phyloP scores from a whole-genome alignment of 2,888 invertebrate species.

The Sclerodermus sp. region DNA sequence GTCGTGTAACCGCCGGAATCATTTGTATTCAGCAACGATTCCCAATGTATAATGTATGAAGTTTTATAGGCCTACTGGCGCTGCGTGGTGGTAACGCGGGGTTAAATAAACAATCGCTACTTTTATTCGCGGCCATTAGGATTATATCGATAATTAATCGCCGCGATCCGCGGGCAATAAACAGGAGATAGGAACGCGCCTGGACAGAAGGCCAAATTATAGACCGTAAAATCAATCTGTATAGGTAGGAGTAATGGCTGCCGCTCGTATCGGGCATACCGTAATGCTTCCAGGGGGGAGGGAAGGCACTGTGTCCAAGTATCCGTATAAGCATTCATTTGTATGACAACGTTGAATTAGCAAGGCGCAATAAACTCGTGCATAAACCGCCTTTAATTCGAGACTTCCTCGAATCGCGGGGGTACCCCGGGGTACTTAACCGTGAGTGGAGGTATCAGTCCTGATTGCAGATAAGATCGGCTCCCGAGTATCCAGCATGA shows the following conservation, averaged over 20 bases:
- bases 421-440: too few species aligned
- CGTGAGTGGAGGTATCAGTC: too few species aligned
- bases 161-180: conserved; percentile 7
- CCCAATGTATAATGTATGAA: too few species aligned
- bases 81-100: neutral
- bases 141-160: conserved; percentile 19
- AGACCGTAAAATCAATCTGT: conserved; percentile 25
- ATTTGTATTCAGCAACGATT: too few species aligned
- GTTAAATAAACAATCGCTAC: neutral
- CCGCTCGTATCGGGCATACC: conserved; percentile 17
- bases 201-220: conserved; percentile 12
- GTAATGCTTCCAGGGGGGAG: conserved; percentile 3
- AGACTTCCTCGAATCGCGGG: conserved; percentile 15
- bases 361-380: conserved; percentile 22
- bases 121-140: conserved; percentile 2
- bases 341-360: conserved; percentile 26
- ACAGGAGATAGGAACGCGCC: conserved; percentile 16
- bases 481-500: too few species aligned
- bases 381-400: conserved; percentile 20
- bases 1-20: too few species aligned
- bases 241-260: conserved; percentile 19
- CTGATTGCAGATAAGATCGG: too few species aligned
- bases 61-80: too few species aligned
- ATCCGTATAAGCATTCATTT: conserved; percentile 8
- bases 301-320: neutral